phyloP scores from a whole-genome alignment of 2,113 vertebrate species.

The Erpornis zantholeuca region DNA sequence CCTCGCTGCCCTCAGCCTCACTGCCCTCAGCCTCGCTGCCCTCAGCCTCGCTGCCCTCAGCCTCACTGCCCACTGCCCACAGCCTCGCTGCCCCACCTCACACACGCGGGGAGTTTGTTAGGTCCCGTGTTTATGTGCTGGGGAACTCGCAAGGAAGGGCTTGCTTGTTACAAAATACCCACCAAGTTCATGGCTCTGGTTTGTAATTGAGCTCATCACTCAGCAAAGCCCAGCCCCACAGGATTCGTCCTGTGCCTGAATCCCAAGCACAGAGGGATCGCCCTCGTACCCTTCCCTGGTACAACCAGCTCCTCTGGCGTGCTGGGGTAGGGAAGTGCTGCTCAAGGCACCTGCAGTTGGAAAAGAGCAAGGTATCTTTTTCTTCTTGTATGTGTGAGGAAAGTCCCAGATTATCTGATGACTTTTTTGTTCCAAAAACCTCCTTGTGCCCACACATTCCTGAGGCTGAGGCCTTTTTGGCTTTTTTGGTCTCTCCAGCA shows the following conservation, averaged over 20 bases:
- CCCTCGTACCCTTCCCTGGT: not conserved
- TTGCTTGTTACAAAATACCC: rapidly evolving
- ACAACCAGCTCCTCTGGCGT: rapidly evolving
- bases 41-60: not conserved
- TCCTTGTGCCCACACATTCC: not conserved
- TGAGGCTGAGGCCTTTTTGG: not conserved
- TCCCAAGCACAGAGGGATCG: not conserved
- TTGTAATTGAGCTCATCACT: not conserved
- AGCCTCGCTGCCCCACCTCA: not conserved
- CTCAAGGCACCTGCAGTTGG: not conserved
- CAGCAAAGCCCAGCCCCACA: not conserved
- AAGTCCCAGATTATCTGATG: not conserved
- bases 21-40: not conserved
- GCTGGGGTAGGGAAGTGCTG: not conserved
- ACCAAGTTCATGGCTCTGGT: rapidly evolving
- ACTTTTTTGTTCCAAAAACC: not conserved
- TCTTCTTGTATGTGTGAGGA: not conserved
- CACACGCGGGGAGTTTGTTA: rapidly evolving
- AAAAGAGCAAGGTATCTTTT: not conserved
- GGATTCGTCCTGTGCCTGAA: not conserved
- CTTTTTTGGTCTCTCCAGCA: not conserved
- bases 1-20: not conserved
- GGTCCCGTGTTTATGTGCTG: not conserved
- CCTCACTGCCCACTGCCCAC: not conserved
- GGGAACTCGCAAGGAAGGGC: not conserved